Evolutionary conservation across 2,888 invertebrate genomes (phyloP), one percentile per base, ranked within the genome.

Genomic region (Phasia obesa): DNA sequence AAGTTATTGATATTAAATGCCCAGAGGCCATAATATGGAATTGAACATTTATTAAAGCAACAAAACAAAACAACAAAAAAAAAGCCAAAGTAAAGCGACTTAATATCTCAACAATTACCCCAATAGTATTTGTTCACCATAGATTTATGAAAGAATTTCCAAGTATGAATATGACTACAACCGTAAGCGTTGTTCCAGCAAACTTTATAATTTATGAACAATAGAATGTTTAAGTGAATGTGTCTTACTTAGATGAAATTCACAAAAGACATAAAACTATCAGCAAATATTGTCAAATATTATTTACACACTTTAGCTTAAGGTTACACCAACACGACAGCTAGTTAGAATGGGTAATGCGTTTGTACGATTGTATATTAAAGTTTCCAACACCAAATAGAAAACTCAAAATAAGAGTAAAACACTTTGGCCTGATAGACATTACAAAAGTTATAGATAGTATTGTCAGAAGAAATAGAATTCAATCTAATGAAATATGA

Each of bases 251-350:
- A 27, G 35, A 49, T 49, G 25, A 47, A 53, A 13, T 47, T 35
- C 6, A 51, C 31, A 53, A 65, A 47, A 73, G 53, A 64, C 62
- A 47, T 25, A 53, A 71, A 73, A 70, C 64, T 70, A 53, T 70
- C 49, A 77, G 64, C 78, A 81, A 84, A 71, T 81, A 84, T 62
- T 84, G 65, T 81, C 81, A 74, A 81, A 78, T 81, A 76, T 81
- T 75, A 78, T 81, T 81, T 84, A 75, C 81, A 38, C 73, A 59
- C 51, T 25, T 31, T 75, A 23, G 75, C 73, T 75, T 44, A 21
- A 27, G 75, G 59, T 31, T 17, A 60, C 17, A 44, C n/a, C n/a
- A n/a, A n/a, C n/a, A n/a, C n/a, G 31, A 25, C 19, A n/a, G 17
- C 5, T 4, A 42, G 1, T 15, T 15, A 7, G 44, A 47, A n/a